Conservation (phyloP, 2,113 vertebrate species). For the Anolis sagrei region DNA sequence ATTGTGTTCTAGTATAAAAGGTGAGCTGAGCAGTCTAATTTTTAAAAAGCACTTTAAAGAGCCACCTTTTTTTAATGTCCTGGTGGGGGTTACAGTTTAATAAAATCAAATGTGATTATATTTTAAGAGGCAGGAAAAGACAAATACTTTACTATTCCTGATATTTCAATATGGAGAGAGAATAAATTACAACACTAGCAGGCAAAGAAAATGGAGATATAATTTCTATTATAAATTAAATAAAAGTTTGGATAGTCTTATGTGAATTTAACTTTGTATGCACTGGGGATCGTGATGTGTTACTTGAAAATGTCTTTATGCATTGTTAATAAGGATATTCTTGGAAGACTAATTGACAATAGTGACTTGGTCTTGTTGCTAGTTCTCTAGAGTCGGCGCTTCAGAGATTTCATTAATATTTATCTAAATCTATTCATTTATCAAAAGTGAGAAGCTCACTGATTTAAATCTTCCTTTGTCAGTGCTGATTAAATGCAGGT, state of each 20-base stretch:
- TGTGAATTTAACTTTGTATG: neutral
- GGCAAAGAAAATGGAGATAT: neutral
- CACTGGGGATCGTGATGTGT: conserved; percentile 5
- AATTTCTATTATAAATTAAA: conserved; percentile 11
- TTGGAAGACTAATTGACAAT: conserved; percentile 48
- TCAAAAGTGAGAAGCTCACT: conserved; percentile 51
- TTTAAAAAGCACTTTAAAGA: conserved; percentile 52
- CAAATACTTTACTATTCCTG: conserved; percentile 50
- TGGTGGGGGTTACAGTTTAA: neutral
- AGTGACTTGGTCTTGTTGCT: conserved; percentile 17
- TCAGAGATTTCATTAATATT: conserved; percentile 48
- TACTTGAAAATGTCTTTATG: conserved; percentile 21
- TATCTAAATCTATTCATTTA: conserved; percentile 53
- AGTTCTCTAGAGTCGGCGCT: conserved; percentile 23
- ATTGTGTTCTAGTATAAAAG: conserved; percentile 58
- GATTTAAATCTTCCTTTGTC: conserved; percentile 46
- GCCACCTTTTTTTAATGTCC: neutral
- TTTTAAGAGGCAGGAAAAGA: conserved; percentile 14
- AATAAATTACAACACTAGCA: conserved; percentile 20
- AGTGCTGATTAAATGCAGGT: conserved; percentile 27
- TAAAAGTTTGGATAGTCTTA: conserved; percentile 3
- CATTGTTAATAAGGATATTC: conserved; percentile 14
- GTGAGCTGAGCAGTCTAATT: conserved; percentile 57
- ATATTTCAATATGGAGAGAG: conserved; percentile 37
- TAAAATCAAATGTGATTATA: conserved; percentile 21